A percentile compares a stretch with the other conserved stretches of the same genome.
phyloP scores from a whole-genome alignment of 1,140 invertebrate genomes.

The Pemphigus obesinymphae region DNA sequence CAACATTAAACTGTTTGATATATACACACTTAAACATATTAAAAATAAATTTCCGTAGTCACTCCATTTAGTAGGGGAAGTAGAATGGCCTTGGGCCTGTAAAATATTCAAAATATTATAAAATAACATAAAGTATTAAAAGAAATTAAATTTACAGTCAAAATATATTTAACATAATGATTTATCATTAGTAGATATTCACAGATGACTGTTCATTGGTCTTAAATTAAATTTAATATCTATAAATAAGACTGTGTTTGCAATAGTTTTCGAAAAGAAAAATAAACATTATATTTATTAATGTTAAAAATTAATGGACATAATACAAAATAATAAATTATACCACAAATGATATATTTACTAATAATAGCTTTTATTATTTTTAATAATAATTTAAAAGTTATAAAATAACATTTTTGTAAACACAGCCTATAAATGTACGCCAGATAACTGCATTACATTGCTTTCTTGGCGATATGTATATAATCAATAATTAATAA shows the following conservation, averaged over 20 bases:
- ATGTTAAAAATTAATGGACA: not conserved
- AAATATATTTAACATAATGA: not conserved
- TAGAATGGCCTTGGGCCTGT: conserved; percentile 37
- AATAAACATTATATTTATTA: not conserved
- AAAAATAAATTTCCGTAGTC: conserved; percentile 8
- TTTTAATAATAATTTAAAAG: no score
- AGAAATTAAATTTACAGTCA: not conserved
- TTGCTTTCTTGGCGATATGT: not conserved
- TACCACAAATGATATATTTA: no score
- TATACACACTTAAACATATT: not conserved
- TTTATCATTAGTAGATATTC: not conserved
- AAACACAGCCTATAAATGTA: not conserved
- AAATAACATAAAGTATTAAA: conserved; percentile 12
- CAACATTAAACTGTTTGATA: not conserved
- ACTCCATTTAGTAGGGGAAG: conserved; percentile 28
- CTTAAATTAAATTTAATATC: not conserved
- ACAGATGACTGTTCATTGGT: not conserved
- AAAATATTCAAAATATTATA: conserved; percentile 27
- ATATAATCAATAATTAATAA: not conserved
- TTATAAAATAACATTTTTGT: no score
- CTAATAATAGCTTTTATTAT: no score
- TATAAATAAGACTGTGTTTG: not conserved
- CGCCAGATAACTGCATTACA: not conserved
- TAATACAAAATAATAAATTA: no score
- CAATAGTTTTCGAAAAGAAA: not conserved